Conservation (phyloP, 2,113 vertebrate species). For the Oncorhynchus nerka region DNA sequence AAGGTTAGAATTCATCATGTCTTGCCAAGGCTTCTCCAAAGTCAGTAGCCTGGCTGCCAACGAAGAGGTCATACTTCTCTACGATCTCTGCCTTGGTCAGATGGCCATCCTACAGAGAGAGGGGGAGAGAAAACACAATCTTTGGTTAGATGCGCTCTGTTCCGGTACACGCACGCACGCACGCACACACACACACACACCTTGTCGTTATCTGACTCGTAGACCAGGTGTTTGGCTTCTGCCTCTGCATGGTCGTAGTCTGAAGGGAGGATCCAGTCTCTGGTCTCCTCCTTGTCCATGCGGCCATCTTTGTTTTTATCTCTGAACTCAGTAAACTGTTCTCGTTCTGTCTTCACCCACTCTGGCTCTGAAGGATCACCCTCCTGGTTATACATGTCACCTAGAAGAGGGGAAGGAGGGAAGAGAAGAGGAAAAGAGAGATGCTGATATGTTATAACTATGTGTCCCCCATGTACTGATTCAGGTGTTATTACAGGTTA, state of each 20-base stretch:
- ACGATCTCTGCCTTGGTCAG: slow-evolving; percentile 90
- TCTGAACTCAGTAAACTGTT: slow-evolving; percentile 94
- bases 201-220: slow-evolving; percentile 91
- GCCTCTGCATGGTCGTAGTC: slow-evolving; percentile 97
- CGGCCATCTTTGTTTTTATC: slow-evolving; percentile 94
- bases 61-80: slow-evolving; percentile 93
- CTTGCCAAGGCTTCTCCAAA: slow-evolving; percentile 93
- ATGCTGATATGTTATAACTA: no score
- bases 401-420: slow-evolving; percentile 57
- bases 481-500: not conserved
- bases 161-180: not conserved
- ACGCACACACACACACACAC: slow-evolving; percentile 58
- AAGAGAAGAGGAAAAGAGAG: not conserved
- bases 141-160: not conserved
- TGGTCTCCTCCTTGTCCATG: slow-evolving; percentile 96
- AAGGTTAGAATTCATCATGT: slow-evolving; percentile 90
- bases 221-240: slow-evolving; percentile 92
- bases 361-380: slow-evolving; percentile 87
- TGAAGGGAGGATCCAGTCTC: slow-evolving; percentile 94
- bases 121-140: not conserved
- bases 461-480: no score
- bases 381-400: slow-evolving; percentile 96
- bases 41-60: slow-evolving; percentile 96
- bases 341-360: slow-evolving; percentile 93
- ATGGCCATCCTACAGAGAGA: slow-evolving; percentile 80